Evolutionary conservation across 2,888 invertebrate genomes (phyloP), one percentile per base, ranked within the genome.

Genomic region (Heteromurus nitidus): DNA sequence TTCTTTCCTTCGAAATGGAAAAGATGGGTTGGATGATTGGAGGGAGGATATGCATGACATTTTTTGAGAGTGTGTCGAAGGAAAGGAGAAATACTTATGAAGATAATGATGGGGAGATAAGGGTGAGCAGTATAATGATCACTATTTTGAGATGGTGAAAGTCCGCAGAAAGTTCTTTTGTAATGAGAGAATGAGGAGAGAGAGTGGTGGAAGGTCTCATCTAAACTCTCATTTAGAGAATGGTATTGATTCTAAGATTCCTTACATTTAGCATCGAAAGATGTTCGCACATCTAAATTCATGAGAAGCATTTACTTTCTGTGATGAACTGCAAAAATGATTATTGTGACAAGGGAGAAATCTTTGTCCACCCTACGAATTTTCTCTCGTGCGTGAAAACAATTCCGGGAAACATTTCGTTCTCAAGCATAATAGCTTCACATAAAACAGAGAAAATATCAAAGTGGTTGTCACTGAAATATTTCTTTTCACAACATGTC

Each of bases 121-220:
- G 28, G 13, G 24, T 2, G 11, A 31, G 13, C 50, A n/a, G 3
- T 11, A 13, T 18, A 18, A 31, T 11, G 20, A 30, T 31, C 24
- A 55, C 3, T 62, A 31, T n/a, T 62, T n/a, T n/a, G n/a, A n/a
- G n/a, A n/a, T n/a, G 31, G 62, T 31, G 62, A 62, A 62, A 62
- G 62, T 62, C 31, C 1, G 55, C 55, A 22, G 24, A 22, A 55
- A 55, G n/a, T n/a, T n/a, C n/a, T n/a, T n/a, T n/a, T n/a, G n/a
- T n/a, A 50, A 55, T 9, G 16, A 24, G 55, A 5, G 7, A 22
- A 22, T 55, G 24, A 24, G 16, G 18, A 24, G 24, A 22, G 24
- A 22, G 3, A 55, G 3, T 55, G 18, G 22, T 22, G 55, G 7
- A 24, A 55, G 22, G 3, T 22, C 7, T 47, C n/a, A 13, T 50